Percentiles rank a stretch among this genome's conserved stretches.
phyloP scores from a whole-genome alignment of 2,888 invertebrate species.

The Mythimna vitellina region DNA sequence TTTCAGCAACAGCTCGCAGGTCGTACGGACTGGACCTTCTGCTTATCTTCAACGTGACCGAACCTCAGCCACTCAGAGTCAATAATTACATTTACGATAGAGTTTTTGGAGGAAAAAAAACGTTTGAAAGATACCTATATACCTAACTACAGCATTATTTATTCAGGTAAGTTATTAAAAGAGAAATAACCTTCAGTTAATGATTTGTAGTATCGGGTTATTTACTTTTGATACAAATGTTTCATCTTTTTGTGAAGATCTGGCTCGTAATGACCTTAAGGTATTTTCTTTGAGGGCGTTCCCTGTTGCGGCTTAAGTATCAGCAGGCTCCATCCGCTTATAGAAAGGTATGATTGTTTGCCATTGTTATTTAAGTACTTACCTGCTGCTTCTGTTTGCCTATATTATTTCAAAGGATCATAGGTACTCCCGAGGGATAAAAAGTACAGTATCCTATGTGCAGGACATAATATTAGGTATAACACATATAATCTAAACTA shows the following conservation, averaged over 20 bases:
- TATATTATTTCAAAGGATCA: too few species aligned
- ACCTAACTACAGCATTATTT: conserved; percentile 25
- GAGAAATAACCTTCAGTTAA: conserved; percentile 11
- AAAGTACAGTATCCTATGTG: too few species aligned
- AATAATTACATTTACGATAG: conserved; percentile 67
- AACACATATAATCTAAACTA: too few species aligned
- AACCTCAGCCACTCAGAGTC: conserved; percentile 57
- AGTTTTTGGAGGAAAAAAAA: conserved; percentile 52
- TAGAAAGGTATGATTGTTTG: neutral
- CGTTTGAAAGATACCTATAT: conserved; percentile 38
- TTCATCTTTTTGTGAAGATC: conserved; percentile 12
- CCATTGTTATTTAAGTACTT: neutral
- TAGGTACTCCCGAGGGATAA: too few species aligned
- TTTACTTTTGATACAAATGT: conserved; percentile 18
- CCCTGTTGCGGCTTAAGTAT: neutral
- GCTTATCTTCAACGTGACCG: neutral
- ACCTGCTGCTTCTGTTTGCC: too few species aligned
- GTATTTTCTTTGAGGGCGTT: neutral
- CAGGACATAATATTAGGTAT: too few species aligned
- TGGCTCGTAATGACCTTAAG: neutral
- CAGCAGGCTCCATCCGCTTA: neutral
- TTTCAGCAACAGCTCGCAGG: neutral
- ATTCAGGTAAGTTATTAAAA: conserved; percentile 48
- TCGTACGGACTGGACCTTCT: conserved; percentile 20
- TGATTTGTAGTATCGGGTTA: conserved; percentile 30